Conservation (phyloP, 2,888 invertebrate genomes). For the Amphimallon solstitiale region DNA sequence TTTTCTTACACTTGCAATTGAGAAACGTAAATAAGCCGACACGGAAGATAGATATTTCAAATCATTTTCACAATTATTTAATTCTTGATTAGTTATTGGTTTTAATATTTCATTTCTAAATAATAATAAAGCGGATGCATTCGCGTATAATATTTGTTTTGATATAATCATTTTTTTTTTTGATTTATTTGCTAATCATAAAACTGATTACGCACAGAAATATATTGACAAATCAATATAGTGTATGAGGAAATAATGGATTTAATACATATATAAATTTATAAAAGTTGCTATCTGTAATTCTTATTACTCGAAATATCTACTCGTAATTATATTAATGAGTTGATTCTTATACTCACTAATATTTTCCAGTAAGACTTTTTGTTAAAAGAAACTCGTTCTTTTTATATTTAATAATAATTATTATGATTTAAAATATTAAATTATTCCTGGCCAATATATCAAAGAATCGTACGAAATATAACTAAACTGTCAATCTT, state of each 20-base stretch:
- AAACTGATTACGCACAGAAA: constrained; percentile 21
- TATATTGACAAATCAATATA: constrained; percentile 4
- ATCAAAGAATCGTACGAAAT: no score
- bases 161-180: constrained; percentile 4
- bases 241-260: constrained; percentile 7
- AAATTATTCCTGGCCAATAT: no score
- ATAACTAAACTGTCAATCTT: no score
- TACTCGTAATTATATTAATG: neutral
- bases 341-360: no score
- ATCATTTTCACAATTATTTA: constrained; percentile 21
- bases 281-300: neutral
- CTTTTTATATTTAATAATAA: no score
- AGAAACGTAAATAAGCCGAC: constrained; percentile 9
- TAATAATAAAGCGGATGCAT: constrained; percentile 1
- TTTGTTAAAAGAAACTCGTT: no score
- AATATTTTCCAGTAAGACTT: no score
- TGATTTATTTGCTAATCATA: constrained; percentile 4
- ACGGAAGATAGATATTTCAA: constrained; percentile 5
- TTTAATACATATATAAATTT: neutral
- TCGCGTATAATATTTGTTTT: constrained; percentile 6
- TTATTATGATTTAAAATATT: no score
- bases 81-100: constrained; percentile 25
- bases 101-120: constrained; percentile 16
- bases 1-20: constrained; percentile 1
- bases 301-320: neutral